Base-by-base conservation (phyloP, 2,797 vertebrate genomes). In the Sebastiscus albofasciatus region DNA sequence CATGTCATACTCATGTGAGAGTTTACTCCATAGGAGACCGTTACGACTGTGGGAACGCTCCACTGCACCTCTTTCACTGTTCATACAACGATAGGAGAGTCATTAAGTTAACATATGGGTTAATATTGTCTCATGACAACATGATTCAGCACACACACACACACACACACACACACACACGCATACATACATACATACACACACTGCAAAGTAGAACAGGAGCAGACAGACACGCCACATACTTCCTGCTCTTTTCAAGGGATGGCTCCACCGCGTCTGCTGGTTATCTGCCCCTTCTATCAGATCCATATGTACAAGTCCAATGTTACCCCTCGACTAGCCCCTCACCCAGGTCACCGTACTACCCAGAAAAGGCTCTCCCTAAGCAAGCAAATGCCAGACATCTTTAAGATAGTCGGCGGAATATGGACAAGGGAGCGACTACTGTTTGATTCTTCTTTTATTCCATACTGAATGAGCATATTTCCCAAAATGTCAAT, bases 241-340 rank as follows among this genome's bases (percentile, higher is more conserved):
- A 91, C 90, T 95, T 96, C 95, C 94, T 95, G 90, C 70, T 77
- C 84, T 76, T 88, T 88, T 87, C 59, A 65, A 83, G 83, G 91
- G 95, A 96, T 94, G 95, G 96, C 95, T 96, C 96, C 95, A 94
- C 86, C 22, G 85, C 74, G 95, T 96, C 96, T 96, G 89, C 93
- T 87, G 88, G 89, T 94, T 92, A 94, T 94, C 94, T 95, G 91
- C 79, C 84, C 83, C 92, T 78, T 93, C 94, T 93, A 96, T 96
- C 93, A 95, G 92, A 96, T 95, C 96, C 96, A 96, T 95, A 94
- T 96, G 96, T 84, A 77, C 71, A 26, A 68, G 81, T 85, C 87
- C 85, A 66, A 70, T 31, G 64, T 80, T 86, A 72, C 67, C 83
- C 77, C 65, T 84, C 18, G 8, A 68, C 80, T 60, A 59, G 67